phyloP scores from a whole-genome alignment of 2,113 vertebrate species.

The Riparia riparia region DNA sequence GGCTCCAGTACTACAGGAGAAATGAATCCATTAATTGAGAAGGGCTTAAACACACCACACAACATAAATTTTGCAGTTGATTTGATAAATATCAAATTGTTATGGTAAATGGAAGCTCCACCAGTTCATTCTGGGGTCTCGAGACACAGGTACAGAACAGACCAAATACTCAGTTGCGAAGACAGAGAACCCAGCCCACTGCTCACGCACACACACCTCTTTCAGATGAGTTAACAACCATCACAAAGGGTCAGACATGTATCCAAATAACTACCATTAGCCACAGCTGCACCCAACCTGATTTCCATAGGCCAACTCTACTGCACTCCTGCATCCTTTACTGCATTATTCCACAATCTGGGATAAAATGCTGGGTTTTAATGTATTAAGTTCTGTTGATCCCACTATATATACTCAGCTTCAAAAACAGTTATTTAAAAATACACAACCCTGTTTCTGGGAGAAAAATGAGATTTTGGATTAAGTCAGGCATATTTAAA shows the following conservation, averaged over 20 bases:
- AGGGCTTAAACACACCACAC: not conserved
- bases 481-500: not conserved
- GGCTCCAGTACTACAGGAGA: not conserved
- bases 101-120: not conserved
- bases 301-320: not conserved
- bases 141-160: rapidly evolving
- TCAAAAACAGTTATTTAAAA: not conserved
- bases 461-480: not conserved
- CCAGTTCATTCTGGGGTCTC: not conserved
- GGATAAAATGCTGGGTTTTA: not conserved
- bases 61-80: not conserved
- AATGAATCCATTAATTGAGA: not conserved
- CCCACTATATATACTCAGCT: not conserved
- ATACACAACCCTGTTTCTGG: not conserved
- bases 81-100: not conserved
- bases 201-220: not conserved
- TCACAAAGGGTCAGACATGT: not conserved
- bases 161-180: rapidly evolving
- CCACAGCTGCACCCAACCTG: not conserved
- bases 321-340: not conserved
- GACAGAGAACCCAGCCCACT: not conserved
- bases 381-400: not conserved
- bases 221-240: not conserved
- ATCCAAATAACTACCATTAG: not conserved
- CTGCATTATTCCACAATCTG: not conserved